Evolutionary conservation across 2,888 invertebrate genomes (phyloP).

Genomic region (Physocephala rufipes): DNA sequence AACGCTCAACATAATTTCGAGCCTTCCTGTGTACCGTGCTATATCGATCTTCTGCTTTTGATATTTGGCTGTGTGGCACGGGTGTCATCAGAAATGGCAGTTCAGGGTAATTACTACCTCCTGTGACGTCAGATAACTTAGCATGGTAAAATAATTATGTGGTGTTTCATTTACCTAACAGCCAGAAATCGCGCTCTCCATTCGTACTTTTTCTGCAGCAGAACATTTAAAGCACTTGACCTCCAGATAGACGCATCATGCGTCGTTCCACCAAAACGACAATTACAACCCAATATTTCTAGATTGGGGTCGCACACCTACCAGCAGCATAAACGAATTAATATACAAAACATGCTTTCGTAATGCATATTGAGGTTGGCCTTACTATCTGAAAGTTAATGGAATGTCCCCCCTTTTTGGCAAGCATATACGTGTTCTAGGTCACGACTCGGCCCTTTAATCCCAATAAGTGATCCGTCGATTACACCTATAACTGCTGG

Average conservation of each 20-base stretch:
- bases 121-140: neutral
- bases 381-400: too few relatives aligned
- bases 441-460: too few relatives aligned
- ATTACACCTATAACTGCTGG: too few relatives aligned
- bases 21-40: constrained; percentile 1
- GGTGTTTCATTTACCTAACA: neutral
- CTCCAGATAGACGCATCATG: constrained; percentile 16
- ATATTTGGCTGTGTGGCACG: too few relatives aligned
- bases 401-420: too few relatives aligned
- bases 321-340: too few relatives aligned
- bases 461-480: too few relatives aligned
- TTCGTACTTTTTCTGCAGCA: neutral
- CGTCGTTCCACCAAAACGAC: constrained; percentile 6
- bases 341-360: too few relatives aligned
- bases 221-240: neutral
- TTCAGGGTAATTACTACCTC: constrained; percentile 2
- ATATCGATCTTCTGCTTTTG: too few relatives aligned
- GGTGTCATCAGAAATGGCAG: too few relatives aligned
- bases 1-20: constrained; percentile 17
- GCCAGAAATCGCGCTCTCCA: neutral
- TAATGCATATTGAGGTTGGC: too few relatives aligned
- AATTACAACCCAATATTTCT: neutral
- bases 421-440: too few relatives aligned
- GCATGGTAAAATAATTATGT: neutral
- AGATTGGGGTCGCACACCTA: constrained; percentile 6